Percentiles rank a stretch among this genome's conserved stretches.
These are phyloP conservation scores for Spisula subtruncata DNA, from an alignment of 2,888 invertebrate genomes.

Conservation along the genomic window DNA sequence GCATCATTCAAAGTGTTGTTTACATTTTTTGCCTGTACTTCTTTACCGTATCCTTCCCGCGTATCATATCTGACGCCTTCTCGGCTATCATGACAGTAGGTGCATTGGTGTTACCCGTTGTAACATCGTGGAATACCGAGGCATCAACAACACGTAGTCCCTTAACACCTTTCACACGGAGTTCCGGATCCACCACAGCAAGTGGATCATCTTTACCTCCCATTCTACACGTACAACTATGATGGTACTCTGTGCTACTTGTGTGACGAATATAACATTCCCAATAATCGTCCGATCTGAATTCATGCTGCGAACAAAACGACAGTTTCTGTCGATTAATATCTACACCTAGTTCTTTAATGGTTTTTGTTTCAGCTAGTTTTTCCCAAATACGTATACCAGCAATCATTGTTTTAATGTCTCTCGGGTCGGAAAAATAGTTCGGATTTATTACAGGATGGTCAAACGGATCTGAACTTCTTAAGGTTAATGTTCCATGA, in stretches of 20 bases:
- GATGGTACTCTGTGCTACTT: constrained; percentile 42
- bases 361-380: constrained; percentile 40
- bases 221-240: constrained; percentile 42
- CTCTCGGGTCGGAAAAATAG: constrained; percentile 91
- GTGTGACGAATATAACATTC: constrained; percentile 55
- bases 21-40: background rate
- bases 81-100: constrained; percentile 42
- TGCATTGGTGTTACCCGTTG: constrained; percentile 46
- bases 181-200: constrained; percentile 44
- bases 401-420: constrained; percentile 87
- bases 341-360: constrained; percentile 40
- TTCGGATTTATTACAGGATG: constrained; percentile 96
- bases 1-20: background rate
- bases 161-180: constrained; percentile 42
- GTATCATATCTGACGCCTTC: constrained; percentile 36
- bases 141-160: constrained; percentile 42
- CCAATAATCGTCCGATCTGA: constrained; percentile 66
- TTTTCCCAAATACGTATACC: constrained; percentile 48
- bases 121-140: constrained; percentile 41
- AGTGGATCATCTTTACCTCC: constrained; percentile 25
- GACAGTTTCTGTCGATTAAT: constrained; percentile 46
- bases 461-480: constrained; percentile 92
- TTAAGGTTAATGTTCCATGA: constrained; percentile 93
- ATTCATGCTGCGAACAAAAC: constrained; percentile 48
- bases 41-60: constrained; percentile 28